Conservation (phyloP, 1,140 invertebrate species). For the Drosophila obscura region DNA sequence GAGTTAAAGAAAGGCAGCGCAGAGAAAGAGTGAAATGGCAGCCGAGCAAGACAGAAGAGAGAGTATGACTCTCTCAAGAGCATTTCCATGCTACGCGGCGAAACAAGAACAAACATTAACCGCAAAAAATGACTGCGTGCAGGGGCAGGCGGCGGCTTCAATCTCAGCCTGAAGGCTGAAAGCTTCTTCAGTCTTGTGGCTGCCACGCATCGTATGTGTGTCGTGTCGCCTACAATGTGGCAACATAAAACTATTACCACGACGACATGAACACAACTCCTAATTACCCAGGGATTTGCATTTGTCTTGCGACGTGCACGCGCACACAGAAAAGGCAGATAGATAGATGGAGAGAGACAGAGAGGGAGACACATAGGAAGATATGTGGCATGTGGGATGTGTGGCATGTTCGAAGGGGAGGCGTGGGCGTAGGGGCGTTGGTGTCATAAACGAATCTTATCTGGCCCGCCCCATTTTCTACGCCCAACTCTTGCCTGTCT, state of each 20-base stretch:
- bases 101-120: conserved; percentile 65
- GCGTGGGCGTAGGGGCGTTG: conserved; percentile 40
- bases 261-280: conserved; percentile 81
- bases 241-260: conserved; percentile 82
- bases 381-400: conserved; percentile 14
- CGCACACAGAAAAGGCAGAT: conserved; percentile 8
- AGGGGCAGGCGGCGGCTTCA: conserved; percentile 48
- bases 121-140: conserved; percentile 33
- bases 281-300: conserved; percentile 81
- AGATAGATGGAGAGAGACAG: no score
- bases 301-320: conserved; percentile 72
- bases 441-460: conserved; percentile 78
- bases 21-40: conserved; percentile 8
- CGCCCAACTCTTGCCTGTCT: conserved; percentile 58
- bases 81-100: conserved; percentile 40
- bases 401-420: conserved; percentile 13
- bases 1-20: no score
- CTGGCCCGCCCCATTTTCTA: conserved; percentile 61
- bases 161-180: conserved; percentile 55
- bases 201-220: conserved; percentile 51
- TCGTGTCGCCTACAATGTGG: conserved; percentile 76
- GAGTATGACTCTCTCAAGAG: not conserved
- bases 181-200: conserved; percentile 13
- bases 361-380: not conserved
- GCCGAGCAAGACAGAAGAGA: conserved; percentile 3